Evolutionary conservation across 1,140 invertebrate genomes (phyloP), one percentile per base, ranked within the genome.

Genomic region (Condylostylus longicornis): DNA sequence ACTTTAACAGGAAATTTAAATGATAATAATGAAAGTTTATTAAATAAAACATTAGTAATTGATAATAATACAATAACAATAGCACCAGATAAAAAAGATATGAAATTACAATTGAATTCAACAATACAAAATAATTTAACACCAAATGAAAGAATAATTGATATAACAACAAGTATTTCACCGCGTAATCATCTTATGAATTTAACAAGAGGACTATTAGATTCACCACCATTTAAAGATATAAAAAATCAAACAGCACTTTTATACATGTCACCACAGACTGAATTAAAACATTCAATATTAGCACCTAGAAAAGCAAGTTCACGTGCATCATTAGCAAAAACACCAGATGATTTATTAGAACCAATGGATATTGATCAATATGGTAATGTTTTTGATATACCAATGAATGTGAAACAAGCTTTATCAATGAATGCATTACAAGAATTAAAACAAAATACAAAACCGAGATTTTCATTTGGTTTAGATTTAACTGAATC

Each of bases 51-150:
- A 6, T n/a, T 37, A 19, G 35, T 33, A 8, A 21, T 50, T 28
- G 33, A 41, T 27, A 43, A 42, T 34, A n/a, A 13, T n/a, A 57
- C 54, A 6, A 33, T 58, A 30, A 54, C 40, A 2, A 19, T 57
- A 42, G 45, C 55, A 3, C 53, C 55, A 1, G 41, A 53, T 28
- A 55, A 50, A 22, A 29, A 40, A 12, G 42, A 45, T 30, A 54
- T 58, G 55, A 58, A 56, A 38, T 25, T 58, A 41, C 49, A 51
- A 1, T 31, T 58, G 3, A 58, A 56, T 18, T 58, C 55, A 1
- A 58, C 55, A 0, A 33, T 58, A 4, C 57, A 58, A 28, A 54
- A 47, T 2, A n/a, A n/a, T n/a, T n/a, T n/a, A n/a, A n/a, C n/a
- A n/a, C 6, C 6, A 6, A 13, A 31, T 17, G 53, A 58, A 21